Percentiles rank a stretch among this genome's conserved stretches.
Evolutionary conservation across 1,140 invertebrate species (phyloP).

Genomic region (Araneus ventricosus): DNA sequence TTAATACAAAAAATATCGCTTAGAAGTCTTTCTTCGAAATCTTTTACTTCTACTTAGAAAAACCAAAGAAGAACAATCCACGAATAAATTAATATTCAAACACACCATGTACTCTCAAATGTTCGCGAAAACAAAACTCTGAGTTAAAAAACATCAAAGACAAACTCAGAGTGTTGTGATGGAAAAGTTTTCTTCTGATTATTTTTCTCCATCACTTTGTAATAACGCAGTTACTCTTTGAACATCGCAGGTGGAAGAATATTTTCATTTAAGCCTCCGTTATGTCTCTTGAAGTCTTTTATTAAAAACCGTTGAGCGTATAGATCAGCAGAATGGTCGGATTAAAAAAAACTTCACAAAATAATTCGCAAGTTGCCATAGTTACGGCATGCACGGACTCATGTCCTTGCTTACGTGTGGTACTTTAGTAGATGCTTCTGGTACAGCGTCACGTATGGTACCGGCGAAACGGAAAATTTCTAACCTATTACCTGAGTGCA

Average conservation of each 20-base stretch:
- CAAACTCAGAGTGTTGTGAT: neutral
- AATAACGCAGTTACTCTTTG: conserved; percentile 1
- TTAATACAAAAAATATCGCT: too few relatives aligned
- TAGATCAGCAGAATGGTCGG: neutral
- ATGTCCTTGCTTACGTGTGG: conserved; percentile 1
- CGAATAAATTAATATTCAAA: too few relatives aligned
- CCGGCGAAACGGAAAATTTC: conserved; percentile 14
- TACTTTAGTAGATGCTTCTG: neutral
- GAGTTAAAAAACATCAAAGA: neutral
- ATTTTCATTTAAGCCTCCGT: conserved; percentile 5
- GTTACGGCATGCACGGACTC: conserved; percentile 40
- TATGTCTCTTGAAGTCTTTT: conserved; percentile 29
- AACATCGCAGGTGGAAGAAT: neutral
- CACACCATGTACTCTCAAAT: too few relatives aligned
- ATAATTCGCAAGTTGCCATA: conserved; percentile 23
- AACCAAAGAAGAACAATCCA: too few relatives aligned
- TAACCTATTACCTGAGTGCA: conserved; percentile 36
- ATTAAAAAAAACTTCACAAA: conserved; percentile 23
- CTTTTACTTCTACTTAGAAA: too few relatives aligned
- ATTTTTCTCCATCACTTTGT: neutral
- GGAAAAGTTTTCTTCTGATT: neutral
- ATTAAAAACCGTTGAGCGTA: conserved; percentile 12
- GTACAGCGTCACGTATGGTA: neutral
- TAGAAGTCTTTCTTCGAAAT: too few relatives aligned
- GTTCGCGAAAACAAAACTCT: too few relatives aligned